Evolutionary conservation across 2,888 invertebrate genomes (phyloP), one percentile per base, ranked within the genome.

Genomic region (Cacoxenus indagator): DNA sequence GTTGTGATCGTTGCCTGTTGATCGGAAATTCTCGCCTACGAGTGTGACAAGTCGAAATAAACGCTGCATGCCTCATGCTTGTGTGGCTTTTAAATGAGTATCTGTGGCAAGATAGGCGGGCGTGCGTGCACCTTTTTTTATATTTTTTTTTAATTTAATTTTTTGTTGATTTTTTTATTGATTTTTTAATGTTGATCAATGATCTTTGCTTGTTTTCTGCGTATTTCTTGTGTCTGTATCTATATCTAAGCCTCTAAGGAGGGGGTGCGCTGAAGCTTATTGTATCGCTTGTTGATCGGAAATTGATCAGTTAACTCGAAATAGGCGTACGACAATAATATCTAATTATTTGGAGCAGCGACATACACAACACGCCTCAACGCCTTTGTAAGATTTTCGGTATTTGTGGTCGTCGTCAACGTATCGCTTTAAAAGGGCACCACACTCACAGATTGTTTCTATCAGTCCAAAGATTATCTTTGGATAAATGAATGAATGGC

Each of bases 11-110:
- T 70, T 71, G 76, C 73, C 76, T 80, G 81, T 78, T 78, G 77
- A 81, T 81, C 81, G 81, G 81, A 81, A 83, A 81, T 83, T 84
- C 81, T 81, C 81, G 84, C 81, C 81, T 81, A 81, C 81, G 80
- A 84, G 82, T 78, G 80, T 83, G 82, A 80, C 83, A 80, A 45
- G 70, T 68, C 59, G 66, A 75, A 66, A 70, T 71, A 75, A 55
- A 71, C 27, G 26, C 55, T 11, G 27, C 51, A n/a, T n/a, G n/a
- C n/a, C n/a, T n/a, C n/a, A n/a, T n/a, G n/a, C n/a, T n/a, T 46
- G 55, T 24, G 9, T 45, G 46, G 3, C 22, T n/a, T n/a, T n/a
- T 62, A 45, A 45, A 24, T 45, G 43, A 14, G 26, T 19, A 57
- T 26, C 57, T 24, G 27, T 27, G 27, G 55, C 17, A 55, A 27